phyloP scores from a whole-genome alignment of 2,797 vertebrate species.

The Tachyglossus aculeatus region DNA sequence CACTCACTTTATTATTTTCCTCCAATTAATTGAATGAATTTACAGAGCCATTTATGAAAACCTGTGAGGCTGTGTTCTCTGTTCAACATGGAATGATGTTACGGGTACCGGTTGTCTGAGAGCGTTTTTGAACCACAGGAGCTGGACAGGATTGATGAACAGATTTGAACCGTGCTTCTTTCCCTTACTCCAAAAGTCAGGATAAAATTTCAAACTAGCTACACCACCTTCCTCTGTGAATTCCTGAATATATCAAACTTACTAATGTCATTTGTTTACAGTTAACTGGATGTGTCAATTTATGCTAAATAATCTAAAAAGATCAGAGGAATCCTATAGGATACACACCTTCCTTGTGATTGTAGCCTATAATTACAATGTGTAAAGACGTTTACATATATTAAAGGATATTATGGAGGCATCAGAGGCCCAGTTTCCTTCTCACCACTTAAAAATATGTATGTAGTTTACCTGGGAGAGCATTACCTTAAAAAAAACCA shows the following conservation, averaged over 20 bases:
- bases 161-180: constrained; percentile 17
- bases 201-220: constrained; percentile 23
- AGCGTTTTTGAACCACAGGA: constrained; percentile 58
- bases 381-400: not conserved
- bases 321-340: constrained; percentile 17
- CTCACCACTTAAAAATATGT: not conserved
- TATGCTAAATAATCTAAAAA: constrained; percentile 5
- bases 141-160: not conserved
- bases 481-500: not conserved
- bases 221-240: constrained; percentile 20
- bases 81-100: constrained; percentile 47
- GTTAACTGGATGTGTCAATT: constrained; percentile 8
- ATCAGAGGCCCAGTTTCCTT: not conserved
- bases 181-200: constrained; percentile 27
- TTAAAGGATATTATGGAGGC: not conserved
- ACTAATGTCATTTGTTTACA: constrained; percentile 41
- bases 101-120: constrained; percentile 11
- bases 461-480: not conserved
- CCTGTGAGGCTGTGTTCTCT: constrained; percentile 3
- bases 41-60: constrained; percentile 29
- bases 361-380: constrained; percentile 7
- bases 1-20: too few relatives aligned
- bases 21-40: constrained; percentile 9
- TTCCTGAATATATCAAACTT: constrained; percentile 10
- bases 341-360: not conserved